Conservation (phyloP, 1,140 invertebrate genomes). For the Zaprionus capensis region DNA sequence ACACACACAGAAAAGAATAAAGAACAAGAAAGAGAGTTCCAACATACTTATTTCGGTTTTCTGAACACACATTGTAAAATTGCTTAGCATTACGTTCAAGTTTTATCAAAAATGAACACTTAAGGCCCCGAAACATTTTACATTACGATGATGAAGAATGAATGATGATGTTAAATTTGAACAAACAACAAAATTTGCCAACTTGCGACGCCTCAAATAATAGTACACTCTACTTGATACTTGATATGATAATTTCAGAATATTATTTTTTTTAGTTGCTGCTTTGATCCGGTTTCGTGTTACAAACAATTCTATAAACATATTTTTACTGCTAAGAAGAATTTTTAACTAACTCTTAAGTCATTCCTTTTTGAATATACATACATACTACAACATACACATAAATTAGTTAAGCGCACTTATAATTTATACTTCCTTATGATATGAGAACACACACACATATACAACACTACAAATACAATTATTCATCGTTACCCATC, state of each 20-base stretch:
- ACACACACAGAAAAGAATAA: background rate
- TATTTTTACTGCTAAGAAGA: constrained; percentile 69
- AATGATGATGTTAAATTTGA: constrained; percentile 58
- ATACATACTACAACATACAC: constrained; percentile 39
- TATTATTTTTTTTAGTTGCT: constrained; percentile 30
- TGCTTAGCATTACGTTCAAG: constrained; percentile 63
- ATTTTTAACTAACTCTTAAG: constrained; percentile 80
- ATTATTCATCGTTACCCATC: constrained; percentile 46
- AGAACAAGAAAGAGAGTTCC: constrained; percentile 35
- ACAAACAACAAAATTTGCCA: constrained; percentile 31
- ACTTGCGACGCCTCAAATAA: constrained; percentile 18
- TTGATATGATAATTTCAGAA: constrained; percentile 7
- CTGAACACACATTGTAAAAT: constrained; percentile 60
- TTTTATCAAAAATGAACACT: background rate
- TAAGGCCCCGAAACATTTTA: background rate
- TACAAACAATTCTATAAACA: constrained; percentile 32
- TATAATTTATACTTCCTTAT: constrained; percentile 40
- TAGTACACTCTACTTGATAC: constrained; percentile 14
- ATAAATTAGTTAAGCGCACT: constrained; percentile 66
- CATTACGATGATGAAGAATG: constrained; percentile 18
- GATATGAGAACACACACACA: constrained; percentile 20
- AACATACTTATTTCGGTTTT: constrained; percentile 36
- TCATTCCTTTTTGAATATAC: constrained; percentile 72
- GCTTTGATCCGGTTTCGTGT: constrained; percentile 50
- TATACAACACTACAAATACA: constrained; percentile 8